These are phyloP conservation scores for Tragelaphus buxtoni DNA, from an alignment of 2,113 vertebrate species.

Conservation along the genomic window DNA sequence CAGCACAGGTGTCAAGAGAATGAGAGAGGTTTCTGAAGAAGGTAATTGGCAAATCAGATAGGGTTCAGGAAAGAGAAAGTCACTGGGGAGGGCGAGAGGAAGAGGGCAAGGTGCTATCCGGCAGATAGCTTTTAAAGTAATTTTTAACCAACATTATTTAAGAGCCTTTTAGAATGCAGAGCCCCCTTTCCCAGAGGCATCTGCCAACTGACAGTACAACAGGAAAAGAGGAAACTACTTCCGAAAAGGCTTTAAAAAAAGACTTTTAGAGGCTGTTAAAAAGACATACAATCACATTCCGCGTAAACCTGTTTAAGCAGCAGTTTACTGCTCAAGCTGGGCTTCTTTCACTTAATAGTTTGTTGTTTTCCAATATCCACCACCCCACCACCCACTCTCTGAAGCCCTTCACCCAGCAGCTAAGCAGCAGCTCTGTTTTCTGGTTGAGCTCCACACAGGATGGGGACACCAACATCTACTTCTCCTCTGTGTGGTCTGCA, in stretches of 20 bases:
- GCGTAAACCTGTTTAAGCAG: conserved; percentile 51
- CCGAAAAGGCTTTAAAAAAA: conserved; percentile 31
- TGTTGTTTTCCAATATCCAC: background rate
- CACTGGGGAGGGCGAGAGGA: background rate
- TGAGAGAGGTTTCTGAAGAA: conserved; percentile 19
- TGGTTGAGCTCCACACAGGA: background rate
- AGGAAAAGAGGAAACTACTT: conserved; percentile 49
- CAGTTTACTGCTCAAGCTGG: conserved; percentile 20
- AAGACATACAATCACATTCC: conserved; percentile 42
- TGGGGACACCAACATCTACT: background rate
- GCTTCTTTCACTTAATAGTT: background rate
- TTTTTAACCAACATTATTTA: conserved; percentile 55
- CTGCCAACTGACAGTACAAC: conserved; percentile 26
- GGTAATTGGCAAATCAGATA: conserved; percentile 41
- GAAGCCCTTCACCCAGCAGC: background rate
- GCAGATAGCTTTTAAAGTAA: conserved; percentile 50
- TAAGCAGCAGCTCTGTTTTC: background rate
- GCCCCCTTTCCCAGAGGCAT: conserved; percentile 17
- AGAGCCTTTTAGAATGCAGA: conserved; percentile 56
- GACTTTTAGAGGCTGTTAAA: conserved; percentile 65
- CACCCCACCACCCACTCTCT: background rate
- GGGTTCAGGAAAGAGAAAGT: background rate
- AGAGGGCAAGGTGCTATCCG: conserved; percentile 31
- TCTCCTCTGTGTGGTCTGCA: background rate
- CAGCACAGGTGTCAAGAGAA: conserved; percentile 53